phyloP scores from a whole-genome alignment of 2,888 invertebrate species.

The Drosophila putrida region DNA sequence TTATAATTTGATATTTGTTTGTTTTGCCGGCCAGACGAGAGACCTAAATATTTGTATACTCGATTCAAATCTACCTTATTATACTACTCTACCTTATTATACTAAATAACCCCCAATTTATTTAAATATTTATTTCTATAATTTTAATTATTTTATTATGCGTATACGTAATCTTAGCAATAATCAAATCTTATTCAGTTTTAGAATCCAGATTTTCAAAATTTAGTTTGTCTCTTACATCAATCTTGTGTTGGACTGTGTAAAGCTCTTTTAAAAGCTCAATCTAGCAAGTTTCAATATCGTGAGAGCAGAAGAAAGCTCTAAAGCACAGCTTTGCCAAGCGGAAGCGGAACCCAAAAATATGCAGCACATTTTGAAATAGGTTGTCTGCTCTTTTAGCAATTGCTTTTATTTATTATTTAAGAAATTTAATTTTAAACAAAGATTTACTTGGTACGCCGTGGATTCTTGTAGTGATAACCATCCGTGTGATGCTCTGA shows the following conservation, averaged over 20 bases:
- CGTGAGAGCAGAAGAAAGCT: slow-evolving; percentile 18
- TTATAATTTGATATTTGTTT: slow-evolving; percentile 6
- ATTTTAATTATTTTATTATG: no score
- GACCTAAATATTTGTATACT: neutral
- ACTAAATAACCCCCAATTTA: no score
- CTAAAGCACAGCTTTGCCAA: slow-evolving; percentile 10
- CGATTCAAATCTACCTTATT: no score
- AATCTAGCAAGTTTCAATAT: neutral
- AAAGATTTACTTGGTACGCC: slow-evolving; percentile 27
- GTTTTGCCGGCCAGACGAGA: neutral
- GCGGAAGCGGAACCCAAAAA: slow-evolving; percentile 57
- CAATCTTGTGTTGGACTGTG: slow-evolving; percentile 16
- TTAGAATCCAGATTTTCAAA: no score
- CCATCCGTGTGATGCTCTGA: slow-evolving; percentile 61
- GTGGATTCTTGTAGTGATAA: slow-evolving; percentile 71
- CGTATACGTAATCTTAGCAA: no score
- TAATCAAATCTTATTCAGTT: no score
- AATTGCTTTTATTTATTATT: slow-evolving; percentile 55
- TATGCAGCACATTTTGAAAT: slow-evolving; percentile 29
- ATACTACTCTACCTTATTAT: no score
- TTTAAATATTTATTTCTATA: neutral
- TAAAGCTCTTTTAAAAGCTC: slow-evolving; percentile 40
- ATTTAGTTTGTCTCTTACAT: neutral
- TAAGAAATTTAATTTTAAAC: neutral
- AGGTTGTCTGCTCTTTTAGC: slow-evolving; percentile 64